Evolutionary conservation across 2,797 vertebrate species (phyloP).

Genomic region (Hydrolagus colliei): DNA sequence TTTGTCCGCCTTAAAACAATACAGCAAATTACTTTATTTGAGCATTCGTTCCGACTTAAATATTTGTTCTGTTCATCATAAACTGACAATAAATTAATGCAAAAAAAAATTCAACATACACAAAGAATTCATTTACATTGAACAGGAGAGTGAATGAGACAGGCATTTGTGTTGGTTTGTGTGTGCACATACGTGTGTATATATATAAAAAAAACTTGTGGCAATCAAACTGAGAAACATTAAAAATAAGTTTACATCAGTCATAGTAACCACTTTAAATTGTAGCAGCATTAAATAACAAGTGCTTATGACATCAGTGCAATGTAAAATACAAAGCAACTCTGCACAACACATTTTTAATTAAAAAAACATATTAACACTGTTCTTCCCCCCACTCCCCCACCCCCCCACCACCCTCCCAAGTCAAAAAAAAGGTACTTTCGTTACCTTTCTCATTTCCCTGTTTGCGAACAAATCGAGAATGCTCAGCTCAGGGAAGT

Average conservation of each 20-base stretch:
- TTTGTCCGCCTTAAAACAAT: conserved; percentile 33
- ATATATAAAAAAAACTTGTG: background rate
- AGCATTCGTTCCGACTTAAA: conserved; percentile 55
- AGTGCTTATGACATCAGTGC: background rate
- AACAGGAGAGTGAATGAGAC: conserved; percentile 38
- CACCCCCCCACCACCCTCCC: background rate
- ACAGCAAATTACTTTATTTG: conserved; percentile 42
- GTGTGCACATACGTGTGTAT: too few species aligned
- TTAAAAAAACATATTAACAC: background rate
- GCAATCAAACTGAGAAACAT: background rate
- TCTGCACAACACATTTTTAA: background rate
- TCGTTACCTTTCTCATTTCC: background rate
- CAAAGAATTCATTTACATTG: conserved; percentile 50
- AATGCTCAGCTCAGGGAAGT: background rate
- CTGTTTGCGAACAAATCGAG: background rate
- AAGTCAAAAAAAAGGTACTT: background rate
- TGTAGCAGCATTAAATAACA: background rate
- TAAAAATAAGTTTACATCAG: background rate
- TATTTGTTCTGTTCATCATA: conserved; percentile 48
- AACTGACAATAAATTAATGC: conserved; percentile 61
- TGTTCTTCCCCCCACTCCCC: too few species aligned
- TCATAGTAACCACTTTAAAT: background rate
- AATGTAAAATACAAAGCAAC: background rate
- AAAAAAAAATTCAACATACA: conserved; percentile 51
- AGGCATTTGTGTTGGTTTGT: background rate